Conservation (phyloP, 2,113 vertebrate species). For the Notarius quadriscutis region DNA sequence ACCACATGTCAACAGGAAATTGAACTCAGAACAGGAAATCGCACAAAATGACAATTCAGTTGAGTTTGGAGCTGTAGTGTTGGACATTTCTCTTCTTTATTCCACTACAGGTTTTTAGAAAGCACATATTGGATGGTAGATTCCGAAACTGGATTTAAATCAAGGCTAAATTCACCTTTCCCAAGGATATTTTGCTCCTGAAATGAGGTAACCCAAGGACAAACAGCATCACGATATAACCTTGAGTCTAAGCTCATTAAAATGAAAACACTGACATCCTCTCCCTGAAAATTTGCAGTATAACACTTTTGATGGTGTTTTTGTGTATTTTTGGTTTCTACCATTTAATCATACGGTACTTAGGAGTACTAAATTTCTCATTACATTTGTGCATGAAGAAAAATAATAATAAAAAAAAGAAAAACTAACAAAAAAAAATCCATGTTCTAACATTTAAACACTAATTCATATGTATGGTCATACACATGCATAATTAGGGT, state of each 20-base stretch:
- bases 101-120: not conserved
- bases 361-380: slow-evolving; percentile 2
- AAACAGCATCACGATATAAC: slow-evolving; percentile 12
- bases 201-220: slow-evolving; percentile 23
- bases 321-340: not conserved
- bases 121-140: not conserved
- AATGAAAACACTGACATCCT: not conserved
- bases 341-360: not conserved
- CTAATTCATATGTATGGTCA: not conserved
- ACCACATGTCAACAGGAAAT: not conserved
- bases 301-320: slow-evolving; percentile 10
- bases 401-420: not conserved
- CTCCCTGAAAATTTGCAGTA: slow-evolving; percentile 4
- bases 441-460: not conserved
- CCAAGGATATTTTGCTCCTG: slow-evolving; percentile 21
- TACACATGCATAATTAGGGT: not conserved
- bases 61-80: not conserved
- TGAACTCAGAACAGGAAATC: not conserved
- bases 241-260: slow-evolving; percentile 34
- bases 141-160: slow-evolving; percentile 24
- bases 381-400: not conserved
- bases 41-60: not conserved
- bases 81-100: not conserved
- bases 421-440: not conserved
- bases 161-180: not conserved